Conservation (phyloP, 2,113 vertebrate genomes). For the Xiphophorus couchianus region DNA sequence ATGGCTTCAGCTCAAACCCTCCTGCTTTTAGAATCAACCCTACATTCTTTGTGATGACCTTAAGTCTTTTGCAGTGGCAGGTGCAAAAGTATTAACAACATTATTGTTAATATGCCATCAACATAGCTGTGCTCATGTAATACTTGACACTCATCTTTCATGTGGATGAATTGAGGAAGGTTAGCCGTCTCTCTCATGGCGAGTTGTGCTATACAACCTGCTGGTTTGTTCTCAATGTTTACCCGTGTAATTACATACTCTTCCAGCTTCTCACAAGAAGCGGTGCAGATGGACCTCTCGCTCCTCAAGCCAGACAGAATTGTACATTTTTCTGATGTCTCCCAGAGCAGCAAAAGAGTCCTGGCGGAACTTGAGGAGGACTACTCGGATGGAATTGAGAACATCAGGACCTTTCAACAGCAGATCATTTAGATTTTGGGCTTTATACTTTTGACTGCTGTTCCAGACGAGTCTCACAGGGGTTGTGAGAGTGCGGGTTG, state of each 20-base stretch:
- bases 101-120: neutral
- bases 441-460: too few species aligned
- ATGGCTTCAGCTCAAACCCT: too few species aligned
- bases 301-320: neutral
- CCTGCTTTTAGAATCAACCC: too few species aligned
- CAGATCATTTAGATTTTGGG: too few species aligned
- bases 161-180: neutral
- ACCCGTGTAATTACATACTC: neutral
- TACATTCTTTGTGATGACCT: too few species aligned
- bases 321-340: neutral
- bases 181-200: slow-evolving; percentile 1
- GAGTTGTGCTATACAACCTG: neutral
- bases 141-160: neutral
- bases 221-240: neutral
- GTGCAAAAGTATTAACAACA: too few species aligned
- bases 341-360: neutral
- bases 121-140: neutral
- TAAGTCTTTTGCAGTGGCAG: neutral
- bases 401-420: neutral
- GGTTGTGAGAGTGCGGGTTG: too few species aligned
- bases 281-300: neutral
- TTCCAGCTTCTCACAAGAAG: neutral
- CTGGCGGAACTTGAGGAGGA: neutral
- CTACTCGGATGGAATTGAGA: neutral
- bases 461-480: too few species aligned